Percentiles rank a stretch among this genome's conserved stretches.
phyloP scores from a whole-genome alignment of 1,140 invertebrate species.

The Achatina immaculata region DNA sequence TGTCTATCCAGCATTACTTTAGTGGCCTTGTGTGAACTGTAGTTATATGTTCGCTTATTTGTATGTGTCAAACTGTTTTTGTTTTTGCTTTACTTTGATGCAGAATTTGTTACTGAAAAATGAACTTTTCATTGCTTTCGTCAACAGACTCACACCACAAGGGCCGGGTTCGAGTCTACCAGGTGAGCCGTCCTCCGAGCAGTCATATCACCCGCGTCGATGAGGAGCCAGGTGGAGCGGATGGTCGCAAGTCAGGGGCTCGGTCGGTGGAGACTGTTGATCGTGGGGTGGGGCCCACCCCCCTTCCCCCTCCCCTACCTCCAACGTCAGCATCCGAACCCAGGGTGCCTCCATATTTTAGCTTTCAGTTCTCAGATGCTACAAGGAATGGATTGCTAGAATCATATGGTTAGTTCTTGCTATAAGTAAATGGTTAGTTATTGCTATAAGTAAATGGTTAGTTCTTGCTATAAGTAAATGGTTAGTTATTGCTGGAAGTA shows the following conservation, averaged over 20 bases:
- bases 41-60: no score
- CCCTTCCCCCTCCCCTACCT: conserved; percentile 53
- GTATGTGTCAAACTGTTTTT: no score
- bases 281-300: conserved; percentile 62
- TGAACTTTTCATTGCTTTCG: no score
- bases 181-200: conserved; percentile 55
- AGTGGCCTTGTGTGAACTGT: no score
- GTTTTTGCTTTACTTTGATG: no score
- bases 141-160: conserved; percentile 52
- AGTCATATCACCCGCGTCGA: conserved; percentile 58
- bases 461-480: no score
- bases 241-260: conserved; percentile 40
- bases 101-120: no score
- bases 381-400: conserved; percentile 59
- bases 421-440: conserved; percentile 12
- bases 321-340: conserved; percentile 40
- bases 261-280: conserved; percentile 60
- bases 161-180: conserved; percentile 35
- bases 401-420: conserved; percentile 53
- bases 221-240: conserved; percentile 56
- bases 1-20: no score
- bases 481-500: no score
- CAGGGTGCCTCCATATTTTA: conserved; percentile 50
- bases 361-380: conserved; percentile 53
- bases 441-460: no score